phyloP scores from a whole-genome alignment of 23 tunicate genomes.

The Halocynthia roretzi region DNA sequence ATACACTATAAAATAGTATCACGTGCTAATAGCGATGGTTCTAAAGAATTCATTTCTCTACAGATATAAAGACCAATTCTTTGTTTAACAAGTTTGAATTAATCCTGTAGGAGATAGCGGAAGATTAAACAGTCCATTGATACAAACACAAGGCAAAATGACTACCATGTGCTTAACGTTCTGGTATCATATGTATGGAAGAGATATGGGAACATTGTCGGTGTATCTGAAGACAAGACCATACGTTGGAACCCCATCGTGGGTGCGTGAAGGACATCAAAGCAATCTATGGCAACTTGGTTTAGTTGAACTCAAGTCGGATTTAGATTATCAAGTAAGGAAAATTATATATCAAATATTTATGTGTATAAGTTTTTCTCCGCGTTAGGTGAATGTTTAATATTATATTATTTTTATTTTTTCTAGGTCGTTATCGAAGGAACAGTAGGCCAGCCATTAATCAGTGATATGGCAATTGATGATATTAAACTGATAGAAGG shows the following conservation, averaged over 20 bases:
- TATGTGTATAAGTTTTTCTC: background rate
- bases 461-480: slow-evolving; percentile 55
- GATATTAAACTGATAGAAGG: slow-evolving; percentile 49
- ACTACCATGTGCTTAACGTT: slow-evolving; percentile 36
- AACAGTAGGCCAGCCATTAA: slow-evolving; percentile 19
- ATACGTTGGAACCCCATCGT: slow-evolving; percentile 27
- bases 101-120: too few relatives aligned
- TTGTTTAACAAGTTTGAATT: too few relatives aligned
- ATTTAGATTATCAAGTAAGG: slow-evolving; percentile 49
- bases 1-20: too few relatives aligned
- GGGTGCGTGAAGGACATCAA: slow-evolving; percentile 39
- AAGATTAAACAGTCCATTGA: slow-evolving; percentile 20
- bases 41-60: too few relatives aligned
- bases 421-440: slow-evolving; percentile 29
- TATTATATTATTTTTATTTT: background rate
- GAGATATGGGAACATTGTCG: slow-evolving; percentile 31
- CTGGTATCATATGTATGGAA: slow-evolving; percentile 72
- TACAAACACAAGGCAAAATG: slow-evolving; percentile 23
- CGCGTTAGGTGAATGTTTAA: background rate
- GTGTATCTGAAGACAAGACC: slow-evolving; percentile 57
- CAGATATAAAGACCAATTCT: too few relatives aligned
- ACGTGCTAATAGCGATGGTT: too few relatives aligned
- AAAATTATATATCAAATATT: slow-evolving; percentile 11
- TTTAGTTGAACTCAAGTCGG: slow-evolving; percentile 23
- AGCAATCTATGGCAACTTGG: slow-evolving; percentile 39